phyloP scores from a whole-genome alignment of 2,888 invertebrate genomes.

The Agapostemon virescens region DNA sequence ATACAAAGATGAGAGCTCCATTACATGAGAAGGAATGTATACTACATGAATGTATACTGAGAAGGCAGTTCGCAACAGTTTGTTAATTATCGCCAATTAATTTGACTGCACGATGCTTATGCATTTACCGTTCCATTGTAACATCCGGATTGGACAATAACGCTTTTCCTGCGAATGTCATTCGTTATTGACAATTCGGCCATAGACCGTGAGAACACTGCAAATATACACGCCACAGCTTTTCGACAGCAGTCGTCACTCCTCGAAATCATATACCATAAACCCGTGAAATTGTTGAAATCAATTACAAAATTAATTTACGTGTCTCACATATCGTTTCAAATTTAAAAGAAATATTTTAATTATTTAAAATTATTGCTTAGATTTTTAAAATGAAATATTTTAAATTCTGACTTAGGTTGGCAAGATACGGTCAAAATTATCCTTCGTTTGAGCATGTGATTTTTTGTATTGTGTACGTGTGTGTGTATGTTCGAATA shows the following conservation, averaged over 20 bases:
- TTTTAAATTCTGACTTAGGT: too few species aligned
- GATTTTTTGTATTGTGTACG: not conserved
- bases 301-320: not conserved
- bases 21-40: slow-evolving; percentile 39
- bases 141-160: slow-evolving; percentile 46
- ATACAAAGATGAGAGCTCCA: slow-evolving; percentile 15
- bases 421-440: too few species aligned
- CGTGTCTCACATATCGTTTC: not conserved
- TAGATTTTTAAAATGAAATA: not conserved
- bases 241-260: not conserved
- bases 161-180: slow-evolving; percentile 36
- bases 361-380: not conserved
- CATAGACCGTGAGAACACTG: slow-evolving; percentile 8
- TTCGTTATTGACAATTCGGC: slow-evolving; percentile 53
- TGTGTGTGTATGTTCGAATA: slow-evolving; percentile 13
- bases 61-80: slow-evolving; percentile 44
- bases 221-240: not conserved
- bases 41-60: too few species aligned
- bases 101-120: slow-evolving; percentile 43
- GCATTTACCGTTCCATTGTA: slow-evolving; percentile 32
- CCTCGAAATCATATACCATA: not conserved
- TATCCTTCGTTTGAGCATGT: not conserved
- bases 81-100: slow-evolving; percentile 66
- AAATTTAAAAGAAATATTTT: not conserved
- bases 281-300: not conserved